phyloP scores from a whole-genome alignment of 2,113 vertebrate genomes.

The Isichthys henryi region DNA sequence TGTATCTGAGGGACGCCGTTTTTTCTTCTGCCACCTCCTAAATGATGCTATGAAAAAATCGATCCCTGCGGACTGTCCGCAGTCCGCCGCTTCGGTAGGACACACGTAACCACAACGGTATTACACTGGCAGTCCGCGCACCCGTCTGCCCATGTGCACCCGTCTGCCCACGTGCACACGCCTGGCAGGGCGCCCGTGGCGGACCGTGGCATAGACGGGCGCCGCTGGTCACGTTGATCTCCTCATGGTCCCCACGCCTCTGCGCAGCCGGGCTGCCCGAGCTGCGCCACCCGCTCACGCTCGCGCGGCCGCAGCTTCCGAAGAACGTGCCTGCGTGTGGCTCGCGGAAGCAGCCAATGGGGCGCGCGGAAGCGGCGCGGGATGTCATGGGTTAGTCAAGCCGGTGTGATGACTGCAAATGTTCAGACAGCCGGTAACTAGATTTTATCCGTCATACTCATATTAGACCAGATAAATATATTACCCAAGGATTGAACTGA shows the following conservation, averaged over 20 bases:
- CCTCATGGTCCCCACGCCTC: conserved; percentile 48
- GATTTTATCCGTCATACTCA: background rate
- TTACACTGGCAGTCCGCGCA: conserved; percentile 22
- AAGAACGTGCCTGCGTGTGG: background rate
- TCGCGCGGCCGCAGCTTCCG: background rate
- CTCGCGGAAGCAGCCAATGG: background rate
- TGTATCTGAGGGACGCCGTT: background rate
- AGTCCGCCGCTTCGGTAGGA: background rate
- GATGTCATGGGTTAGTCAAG: background rate
- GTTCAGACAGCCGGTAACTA: background rate
- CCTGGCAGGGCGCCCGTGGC: conserved; percentile 30
- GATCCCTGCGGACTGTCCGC: background rate
- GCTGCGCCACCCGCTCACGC: background rate
- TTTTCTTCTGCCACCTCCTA: background rate
- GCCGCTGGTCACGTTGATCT: conserved; percentile 60
- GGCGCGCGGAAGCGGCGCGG: background rate
- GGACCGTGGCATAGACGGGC: conserved; percentile 24
- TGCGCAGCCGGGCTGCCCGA: background rate
- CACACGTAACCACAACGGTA: conserved; percentile 16
- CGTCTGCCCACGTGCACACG: conserved; percentile 50
- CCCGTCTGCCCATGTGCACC: conserved; percentile 48
- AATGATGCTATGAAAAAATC: background rate
- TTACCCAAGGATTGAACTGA: background rate
- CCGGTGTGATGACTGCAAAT: background rate
- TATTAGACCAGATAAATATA: background rate